Percentiles rank a stretch among this genome's conserved stretches.
Conservation (phyloP, 1,140 invertebrate genomes). For the Zaprionus lachaisei region DNA sequence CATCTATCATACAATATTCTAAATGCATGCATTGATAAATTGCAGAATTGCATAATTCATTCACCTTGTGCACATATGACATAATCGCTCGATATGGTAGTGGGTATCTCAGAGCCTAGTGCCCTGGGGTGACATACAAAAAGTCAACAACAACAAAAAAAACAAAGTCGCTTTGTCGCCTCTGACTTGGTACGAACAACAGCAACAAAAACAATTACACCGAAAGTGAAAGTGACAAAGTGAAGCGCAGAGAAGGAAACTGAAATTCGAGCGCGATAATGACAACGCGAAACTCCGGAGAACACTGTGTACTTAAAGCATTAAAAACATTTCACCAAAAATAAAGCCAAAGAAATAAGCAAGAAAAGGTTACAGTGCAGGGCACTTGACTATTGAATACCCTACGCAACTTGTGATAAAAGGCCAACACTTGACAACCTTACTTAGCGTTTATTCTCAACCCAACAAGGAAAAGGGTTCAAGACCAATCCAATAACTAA, state of each 20-base stretch:
- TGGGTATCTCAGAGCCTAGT: slow-evolving; percentile 38
- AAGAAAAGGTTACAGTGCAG: slow-evolving; percentile 40
- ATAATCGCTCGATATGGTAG: not conserved
- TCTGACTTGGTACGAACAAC: slow-evolving; percentile 38
- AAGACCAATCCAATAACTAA: no score
- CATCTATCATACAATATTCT: not conserved
- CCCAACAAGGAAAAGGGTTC: no score
- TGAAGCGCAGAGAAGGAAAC: slow-evolving; percentile 60
- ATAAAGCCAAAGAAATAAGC: slow-evolving; percentile 23
- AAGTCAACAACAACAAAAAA: not conserved
- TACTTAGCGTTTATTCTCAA: no score
- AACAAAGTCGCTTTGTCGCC: slow-evolving; percentile 18
- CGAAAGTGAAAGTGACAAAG: slow-evolving; percentile 74
- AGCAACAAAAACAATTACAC: slow-evolving; percentile 21
- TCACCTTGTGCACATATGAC: not conserved
- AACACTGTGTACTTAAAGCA: slow-evolving; percentile 69
- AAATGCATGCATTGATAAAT: not conserved
- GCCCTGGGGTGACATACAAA: slow-evolving; percentile 48
- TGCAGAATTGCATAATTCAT: not conserved
- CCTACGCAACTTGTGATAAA: not conserved
- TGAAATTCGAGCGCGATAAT: slow-evolving; percentile 61
- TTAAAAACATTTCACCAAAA: slow-evolving; percentile 61
- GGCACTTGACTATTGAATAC: not conserved
- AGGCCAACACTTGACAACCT: no score
- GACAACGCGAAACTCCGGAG: slow-evolving; percentile 61